Percentiles rank a stretch among this genome's conserved stretches.
phyloP scores from a whole-genome alignment of 2,797 vertebrate species.

The Bufotes viridis region DNA sequence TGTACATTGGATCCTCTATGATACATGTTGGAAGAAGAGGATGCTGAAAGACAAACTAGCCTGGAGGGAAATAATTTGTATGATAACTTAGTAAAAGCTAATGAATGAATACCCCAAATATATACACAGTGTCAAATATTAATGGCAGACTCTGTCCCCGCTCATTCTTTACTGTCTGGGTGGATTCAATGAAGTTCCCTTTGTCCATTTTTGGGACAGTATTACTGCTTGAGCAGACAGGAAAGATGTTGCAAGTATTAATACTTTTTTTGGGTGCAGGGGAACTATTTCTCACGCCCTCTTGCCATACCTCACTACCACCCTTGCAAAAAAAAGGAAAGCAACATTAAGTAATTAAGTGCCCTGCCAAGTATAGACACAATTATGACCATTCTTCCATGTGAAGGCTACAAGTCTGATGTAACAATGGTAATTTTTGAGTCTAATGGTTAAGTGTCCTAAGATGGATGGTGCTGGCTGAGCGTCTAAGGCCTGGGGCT shows the following conservation, averaged over 20 bases:
- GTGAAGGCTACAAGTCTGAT: constrained; percentile 49
- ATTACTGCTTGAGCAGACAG: constrained; percentile 39
- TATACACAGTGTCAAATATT: constrained; percentile 62
- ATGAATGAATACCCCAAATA: constrained; percentile 61
- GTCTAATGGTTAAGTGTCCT: constrained; percentile 72
- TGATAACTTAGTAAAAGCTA: constrained; percentile 56
- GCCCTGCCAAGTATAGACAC: constrained; percentile 60
- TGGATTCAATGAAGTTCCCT: constrained; percentile 25
- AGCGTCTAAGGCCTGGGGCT: constrained; percentile 77
- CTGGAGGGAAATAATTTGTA: constrained; percentile 53
- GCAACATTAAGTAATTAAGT: constrained; percentile 47
- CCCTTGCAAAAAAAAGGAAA: constrained; percentile 18
- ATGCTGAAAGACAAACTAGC: constrained; percentile 56
- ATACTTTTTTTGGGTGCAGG: constrained; percentile 38
- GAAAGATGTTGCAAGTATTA: constrained; percentile 49
- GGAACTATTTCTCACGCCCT: constrained; percentile 55
- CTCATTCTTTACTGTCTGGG: constrained; percentile 51
- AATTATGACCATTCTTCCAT: constrained; percentile 67
- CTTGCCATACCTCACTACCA: constrained; percentile 47
- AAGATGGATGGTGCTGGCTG: constrained; percentile 79
- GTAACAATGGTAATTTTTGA: constrained; percentile 65
- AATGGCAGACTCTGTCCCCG: constrained; percentile 41
- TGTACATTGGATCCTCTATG: constrained; percentile 61
- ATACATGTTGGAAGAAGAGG: constrained; percentile 22
- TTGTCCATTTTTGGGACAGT: constrained; percentile 43